Evolutionary conservation across 2,888 invertebrate genomes (phyloP), one percentile per base, ranked within the genome.

Genomic region (Melieria omissa): DNA sequence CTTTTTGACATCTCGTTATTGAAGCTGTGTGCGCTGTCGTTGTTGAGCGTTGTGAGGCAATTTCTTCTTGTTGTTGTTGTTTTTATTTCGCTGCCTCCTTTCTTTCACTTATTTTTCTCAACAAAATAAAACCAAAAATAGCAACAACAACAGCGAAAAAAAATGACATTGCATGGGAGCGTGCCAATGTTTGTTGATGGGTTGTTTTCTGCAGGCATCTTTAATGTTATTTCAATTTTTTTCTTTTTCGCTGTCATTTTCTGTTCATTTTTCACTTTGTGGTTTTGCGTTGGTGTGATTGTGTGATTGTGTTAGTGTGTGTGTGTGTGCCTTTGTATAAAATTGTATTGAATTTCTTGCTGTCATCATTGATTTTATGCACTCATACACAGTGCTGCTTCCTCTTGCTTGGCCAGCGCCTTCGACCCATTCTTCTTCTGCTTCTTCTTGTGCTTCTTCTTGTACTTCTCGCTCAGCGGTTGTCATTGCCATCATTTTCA

Each of bases 1-100:
- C 80, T 83, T 83, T 83, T 82, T 82, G 82, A 82, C 84, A 82
- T 80, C 81, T 81, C 79, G 83, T 80, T 80, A 76, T 76, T 74
- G 52, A 60, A 67, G 60, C 16, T 46, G 60, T 42, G 49, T 5
- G 14, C 47, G 44, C 60, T 41, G 54, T 41, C 52, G 60, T 29
- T 29, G 29, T 29, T 29, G 29, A 29, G 29, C 29, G 29, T 29
- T 29, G 29, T 29, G 29, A 29, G 29, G 29, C 29, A 29, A 29
- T 29, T 29, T 29, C 29, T 29, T 29, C 29, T 1, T 29, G 29
- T 29, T 29, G 29, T 29, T 29, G 29, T 29, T 29, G 29, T 29
- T 29, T 29, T 29, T 29, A 29, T 29, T 29, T 29, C 29, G 29
- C 29, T 29, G 29, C 29, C 29, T 29, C 29, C 29, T 29, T 29